A percentile compares a stretch with the other conserved stretches of the same genome.
Evolutionary conservation across 2,797 vertebrate genomes (phyloP).

Genomic region (Enteromius unitaeniatus): DNA sequence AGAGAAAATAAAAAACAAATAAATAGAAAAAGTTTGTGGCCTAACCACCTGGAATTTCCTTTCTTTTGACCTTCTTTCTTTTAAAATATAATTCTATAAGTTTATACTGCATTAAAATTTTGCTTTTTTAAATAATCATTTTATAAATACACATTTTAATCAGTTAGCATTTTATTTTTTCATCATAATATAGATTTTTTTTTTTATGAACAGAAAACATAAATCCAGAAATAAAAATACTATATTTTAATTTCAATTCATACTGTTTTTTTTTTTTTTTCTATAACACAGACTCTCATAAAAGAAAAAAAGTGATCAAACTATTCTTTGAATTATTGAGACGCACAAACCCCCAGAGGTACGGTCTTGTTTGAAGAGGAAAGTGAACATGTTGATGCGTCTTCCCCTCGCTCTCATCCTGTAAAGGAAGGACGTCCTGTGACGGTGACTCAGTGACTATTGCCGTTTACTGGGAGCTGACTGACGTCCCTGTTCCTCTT

Average conservation of each 20-base stretch:
- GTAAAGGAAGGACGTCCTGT: conserved; percentile 87
- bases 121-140: not conserved
- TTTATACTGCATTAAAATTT: not conserved
- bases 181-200: not conserved
- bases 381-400: conserved; percentile 60
- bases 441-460: conserved; percentile 88
- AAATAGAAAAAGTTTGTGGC: not conserved
- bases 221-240: not conserved
- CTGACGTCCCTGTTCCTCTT: conserved; percentile 82
- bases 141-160: not conserved
- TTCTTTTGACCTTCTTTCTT: not conserved
- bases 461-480: conserved; percentile 84
- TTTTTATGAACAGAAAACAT: not conserved
- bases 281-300: not conserved
- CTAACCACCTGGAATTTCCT: not conserved
- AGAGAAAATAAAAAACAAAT: not conserved
- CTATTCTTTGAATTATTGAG: not conserved
- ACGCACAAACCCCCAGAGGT: conserved; percentile 32
- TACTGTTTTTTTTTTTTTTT: not conserved
- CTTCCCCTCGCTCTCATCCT: conserved; percentile 67
- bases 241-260: not conserved
- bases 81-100: not conserved
- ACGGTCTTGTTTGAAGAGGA: conserved; percentile 50
- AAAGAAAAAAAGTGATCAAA: not conserved
- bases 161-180: not conserved